These are phyloP conservation scores for Mus musculus DNA, from an alignment of 2,113 vertebrate genomes.

Conservation along the genomic window GRCm39 chr2:142234501-142235000, in stretches of 20 bases:
- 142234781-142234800: slow-evolving; percentile 84
- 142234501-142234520: slow-evolving; percentile 85
- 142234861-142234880: slow-evolving; percentile 85
- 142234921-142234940: background rate
- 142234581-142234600: slow-evolving; percentile 90
- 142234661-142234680: slow-evolving; percentile 86
- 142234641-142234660: slow-evolving; percentile 87
- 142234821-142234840: slow-evolving; percentile 86
- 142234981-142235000: background rate
- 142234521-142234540: slow-evolving; percentile 88
- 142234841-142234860: slow-evolving; percentile 87
- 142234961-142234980: fast-evolving
- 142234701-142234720: slow-evolving; percentile 80
- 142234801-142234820: slow-evolving; percentile 81
- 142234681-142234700: slow-evolving; percentile 83
- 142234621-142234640: slow-evolving; percentile 87
- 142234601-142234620: slow-evolving; percentile 84
- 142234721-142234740: slow-evolving; percentile 82
- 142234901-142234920: background rate
- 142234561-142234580: slow-evolving; percentile 86
- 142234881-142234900: background rate
- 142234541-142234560: slow-evolving; percentile 86
- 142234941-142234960: background rate
- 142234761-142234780: slow-evolving; percentile 79
- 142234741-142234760: slow-evolving; percentile 79